phyloP scores from a whole-genome alignment of 2,888 invertebrate species.

The Furcula furcula region DNA sequence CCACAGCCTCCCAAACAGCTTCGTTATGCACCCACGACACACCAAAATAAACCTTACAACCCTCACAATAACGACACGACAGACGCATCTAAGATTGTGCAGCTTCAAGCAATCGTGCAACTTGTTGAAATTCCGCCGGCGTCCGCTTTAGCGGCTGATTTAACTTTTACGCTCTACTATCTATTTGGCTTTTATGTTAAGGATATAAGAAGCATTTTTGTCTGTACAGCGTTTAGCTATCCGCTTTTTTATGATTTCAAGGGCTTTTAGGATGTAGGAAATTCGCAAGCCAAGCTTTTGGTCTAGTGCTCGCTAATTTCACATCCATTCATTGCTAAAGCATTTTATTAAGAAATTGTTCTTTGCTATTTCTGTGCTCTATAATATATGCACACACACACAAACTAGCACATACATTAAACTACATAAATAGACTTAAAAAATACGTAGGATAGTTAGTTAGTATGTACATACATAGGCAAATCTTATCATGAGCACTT shows the following conservation, averaged over 20 bases:
- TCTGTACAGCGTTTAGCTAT: slow-evolving; percentile 21
- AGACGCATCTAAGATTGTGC: slow-evolving; percentile 38
- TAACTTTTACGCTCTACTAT: slow-evolving; percentile 38
- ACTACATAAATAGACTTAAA: no score
- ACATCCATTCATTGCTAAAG: slow-evolving; percentile 64
- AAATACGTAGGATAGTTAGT: no score
- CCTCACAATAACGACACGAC: slow-evolving; percentile 33
- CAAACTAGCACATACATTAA: no score
- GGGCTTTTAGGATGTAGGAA: slow-evolving; percentile 57
- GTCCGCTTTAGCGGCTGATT: slow-evolving; percentile 62
- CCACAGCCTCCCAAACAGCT: slow-evolving; percentile 34
- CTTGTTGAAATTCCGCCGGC: slow-evolving; percentile 79
- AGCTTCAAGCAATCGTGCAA: slow-evolving; percentile 59
- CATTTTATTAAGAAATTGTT: slow-evolving; percentile 12
- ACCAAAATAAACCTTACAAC: slow-evolving; percentile 48
- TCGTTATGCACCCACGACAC: slow-evolving; percentile 8
- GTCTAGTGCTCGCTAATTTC: slow-evolving; percentile 74
- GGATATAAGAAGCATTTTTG: slow-evolving; percentile 48
- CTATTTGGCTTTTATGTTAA: slow-evolving; percentile 41
- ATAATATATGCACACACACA: no score
- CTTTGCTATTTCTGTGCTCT: no score
- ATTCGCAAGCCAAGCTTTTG: slow-evolving; percentile 73
- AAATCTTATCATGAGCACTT: no score
- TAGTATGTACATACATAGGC: no score
- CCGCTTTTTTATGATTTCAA: slow-evolving; percentile 17